Base-by-base conservation (phyloP, 1,140 invertebrate species). In the Drosophila mayri region DNA sequence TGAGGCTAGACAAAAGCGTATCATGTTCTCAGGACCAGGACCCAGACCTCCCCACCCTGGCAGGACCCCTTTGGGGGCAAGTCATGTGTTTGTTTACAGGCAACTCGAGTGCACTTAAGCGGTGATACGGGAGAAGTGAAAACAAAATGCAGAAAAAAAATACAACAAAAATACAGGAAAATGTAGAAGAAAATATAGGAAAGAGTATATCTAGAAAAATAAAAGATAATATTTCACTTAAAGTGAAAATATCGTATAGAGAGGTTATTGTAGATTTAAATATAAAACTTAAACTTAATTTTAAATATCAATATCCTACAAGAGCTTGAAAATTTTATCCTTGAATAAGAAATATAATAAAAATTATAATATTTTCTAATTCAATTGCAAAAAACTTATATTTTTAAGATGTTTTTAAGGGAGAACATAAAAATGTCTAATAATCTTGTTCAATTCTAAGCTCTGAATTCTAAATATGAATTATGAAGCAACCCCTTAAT, bases 31-130 rank as follows among this genome's bases (percentile, higher is more conserved):
- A 30, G 50, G 11, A 44, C 67, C 58, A 37, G 35, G 16, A 32
- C 30, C 28, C 35, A 28, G 49, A 52, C n/a, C 35, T 20, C 14
- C 30, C 28, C 49, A 12, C 6, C 32, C 25, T 20, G 49, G 49
- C 47, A 63, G 50, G 22, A 28, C 54, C n/a, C 57, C 50, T 38
- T 41, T 32, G 52, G 50, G 50, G 54, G 57, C 58, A 43, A 70
- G 57, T 59, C 63, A 67, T 72, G 79, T 83, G 76, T 88, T 70
- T 87, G 83, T 87, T 88, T 87, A 87, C 84, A 87, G 79, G 64
- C 67, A 87, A 80, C 84, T 88, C 72, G 77, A 87, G 84, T 87
- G 84, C 84, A 88, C 84, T 88, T 87, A 88, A 84, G 84, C 84
- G 84, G 54, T 60, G 70, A 72, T 73, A 73, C 67, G 55, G 68